These are phyloP conservation scores for Urocyon cinereoargenteus DNA, from an alignment of 2,797 vertebrate genomes.

Conservation along the genomic window DNA sequence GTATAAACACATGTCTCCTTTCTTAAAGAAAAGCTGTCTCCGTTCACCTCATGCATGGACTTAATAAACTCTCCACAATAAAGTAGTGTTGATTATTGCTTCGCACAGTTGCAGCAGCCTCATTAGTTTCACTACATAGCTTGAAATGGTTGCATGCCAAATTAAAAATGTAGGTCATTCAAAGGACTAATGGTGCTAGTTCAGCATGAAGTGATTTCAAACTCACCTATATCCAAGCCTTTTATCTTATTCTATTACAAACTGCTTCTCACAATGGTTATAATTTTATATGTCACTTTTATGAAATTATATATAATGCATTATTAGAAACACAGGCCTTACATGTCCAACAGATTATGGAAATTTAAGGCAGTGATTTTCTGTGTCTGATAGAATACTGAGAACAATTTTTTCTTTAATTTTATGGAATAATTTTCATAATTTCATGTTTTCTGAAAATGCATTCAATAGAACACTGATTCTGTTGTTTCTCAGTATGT, in stretches of 20 bases:
- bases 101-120: constrained; percentile 79
- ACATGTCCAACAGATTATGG: constrained; percentile 26
- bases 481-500: neutral
- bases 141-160: constrained; percentile 86
- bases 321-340: constrained; percentile 64
- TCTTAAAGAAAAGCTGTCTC: constrained; percentile 80
- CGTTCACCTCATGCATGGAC: constrained; percentile 70
- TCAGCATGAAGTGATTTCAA: constrained; percentile 82
- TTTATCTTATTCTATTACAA: constrained; percentile 73
- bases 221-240: constrained; percentile 67
- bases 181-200: constrained; percentile 84
- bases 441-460: constrained; percentile 30
- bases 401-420: neutral
- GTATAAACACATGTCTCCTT: constrained; percentile 62
- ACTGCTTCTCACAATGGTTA: constrained; percentile 44
- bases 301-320: constrained; percentile 65
- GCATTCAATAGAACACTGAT: neutral
- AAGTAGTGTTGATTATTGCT: constrained; percentile 85
- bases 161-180: constrained; percentile 88
- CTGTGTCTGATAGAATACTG: neutral
- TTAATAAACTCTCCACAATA: constrained; percentile 81
- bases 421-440: neutral
- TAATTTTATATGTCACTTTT: constrained; percentile 79
- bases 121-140: constrained; percentile 86
- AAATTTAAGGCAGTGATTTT: constrained; percentile 44